Conservation (phyloP, 2,888 invertebrate genomes). For the Pediacus dermestoides region DNA sequence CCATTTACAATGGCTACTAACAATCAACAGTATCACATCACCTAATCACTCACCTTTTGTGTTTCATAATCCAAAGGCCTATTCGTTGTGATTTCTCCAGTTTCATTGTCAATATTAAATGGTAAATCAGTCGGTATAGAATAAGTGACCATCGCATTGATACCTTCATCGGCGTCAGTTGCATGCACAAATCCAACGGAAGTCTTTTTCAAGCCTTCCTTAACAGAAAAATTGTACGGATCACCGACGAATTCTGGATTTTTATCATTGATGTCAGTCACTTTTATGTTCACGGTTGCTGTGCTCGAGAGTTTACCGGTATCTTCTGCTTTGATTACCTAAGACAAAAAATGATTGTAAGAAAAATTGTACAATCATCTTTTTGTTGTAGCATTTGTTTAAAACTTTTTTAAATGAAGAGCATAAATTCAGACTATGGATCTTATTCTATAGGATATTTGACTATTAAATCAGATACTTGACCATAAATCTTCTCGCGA, state of each 20-base stretch:
- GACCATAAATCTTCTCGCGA: too few relatives aligned
- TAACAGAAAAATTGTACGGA: slow-evolving; percentile 77
- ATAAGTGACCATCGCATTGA: slow-evolving; percentile 79
- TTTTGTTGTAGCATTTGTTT: too few relatives aligned
- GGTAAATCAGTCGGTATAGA: slow-evolving; percentile 75
- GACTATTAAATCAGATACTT: too few relatives aligned
- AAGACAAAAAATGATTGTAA: slow-evolving; percentile 26
- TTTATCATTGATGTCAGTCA: slow-evolving; percentile 89
- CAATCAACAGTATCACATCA: too few relatives aligned
- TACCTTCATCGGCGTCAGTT: slow-evolving; percentile 79
- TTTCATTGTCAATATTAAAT: slow-evolving; percentile 72
- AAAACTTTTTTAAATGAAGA: too few relatives aligned
- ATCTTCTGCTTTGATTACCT: slow-evolving; percentile 83
- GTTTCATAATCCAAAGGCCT: slow-evolving; percentile 77
- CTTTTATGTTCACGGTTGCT: slow-evolving; percentile 81
- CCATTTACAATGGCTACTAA: too few relatives aligned
- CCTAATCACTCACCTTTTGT: slow-evolving; percentile 59
- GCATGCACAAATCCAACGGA: slow-evolving; percentile 72
- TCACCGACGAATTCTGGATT: slow-evolving; percentile 83
- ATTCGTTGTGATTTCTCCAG: slow-evolving; percentile 75
- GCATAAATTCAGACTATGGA: too few relatives aligned
- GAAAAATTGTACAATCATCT: slow-evolving; percentile 7
- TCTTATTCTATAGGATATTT: too few relatives aligned
- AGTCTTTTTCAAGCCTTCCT: slow-evolving; percentile 56
- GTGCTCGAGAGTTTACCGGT: slow-evolving; percentile 77